Conservation (phyloP, 2,113 vertebrate genomes). For the Mesocricetus auratus region DNA sequence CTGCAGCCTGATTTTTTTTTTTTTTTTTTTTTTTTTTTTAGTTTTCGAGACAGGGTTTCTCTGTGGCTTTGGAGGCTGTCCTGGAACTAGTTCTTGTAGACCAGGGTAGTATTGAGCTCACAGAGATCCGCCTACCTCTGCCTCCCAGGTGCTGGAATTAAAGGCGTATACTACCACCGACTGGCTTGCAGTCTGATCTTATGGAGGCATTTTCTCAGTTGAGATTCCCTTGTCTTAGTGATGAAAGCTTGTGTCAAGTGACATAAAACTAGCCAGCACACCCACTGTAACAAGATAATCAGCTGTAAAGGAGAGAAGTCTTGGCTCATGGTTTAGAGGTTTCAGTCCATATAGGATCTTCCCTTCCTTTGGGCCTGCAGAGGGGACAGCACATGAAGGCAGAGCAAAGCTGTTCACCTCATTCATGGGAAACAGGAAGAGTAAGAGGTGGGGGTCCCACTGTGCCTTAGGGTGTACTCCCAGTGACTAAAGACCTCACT, state of each 20-base stretch:
- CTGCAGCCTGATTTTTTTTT: too few species aligned
- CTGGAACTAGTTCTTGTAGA: too few species aligned
- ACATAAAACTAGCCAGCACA: not conserved
- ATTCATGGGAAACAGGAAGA: not conserved
- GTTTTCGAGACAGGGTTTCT: too few species aligned
- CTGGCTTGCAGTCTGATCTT: not conserved
- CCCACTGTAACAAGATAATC: too few species aligned
- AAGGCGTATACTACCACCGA: too few species aligned
- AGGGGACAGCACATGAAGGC: not conserved
- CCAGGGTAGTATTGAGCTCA: too few species aligned
- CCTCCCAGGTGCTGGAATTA: too few species aligned
- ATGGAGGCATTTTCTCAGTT: not conserved
- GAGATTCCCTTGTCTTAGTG: not conserved
- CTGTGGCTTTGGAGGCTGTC: too few species aligned
- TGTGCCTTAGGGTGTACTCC: not conserved
- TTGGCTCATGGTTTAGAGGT: fast-evolving
- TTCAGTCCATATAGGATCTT: not conserved
- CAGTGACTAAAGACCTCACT: not conserved
- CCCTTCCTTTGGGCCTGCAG: not conserved
- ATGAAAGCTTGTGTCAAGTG: not conserved
- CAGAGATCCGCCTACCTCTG: too few species aligned
- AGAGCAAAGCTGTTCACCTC: not conserved
- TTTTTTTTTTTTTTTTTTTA: too few species aligned
- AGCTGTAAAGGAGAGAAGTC: too few species aligned
- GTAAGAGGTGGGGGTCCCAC: not conserved